A percentile compares a stretch with the other conserved stretches of the same genome.
phyloP scores from a whole-genome alignment of 2,888 invertebrate genomes.

The Drosophila parthenogenetica region DNA sequence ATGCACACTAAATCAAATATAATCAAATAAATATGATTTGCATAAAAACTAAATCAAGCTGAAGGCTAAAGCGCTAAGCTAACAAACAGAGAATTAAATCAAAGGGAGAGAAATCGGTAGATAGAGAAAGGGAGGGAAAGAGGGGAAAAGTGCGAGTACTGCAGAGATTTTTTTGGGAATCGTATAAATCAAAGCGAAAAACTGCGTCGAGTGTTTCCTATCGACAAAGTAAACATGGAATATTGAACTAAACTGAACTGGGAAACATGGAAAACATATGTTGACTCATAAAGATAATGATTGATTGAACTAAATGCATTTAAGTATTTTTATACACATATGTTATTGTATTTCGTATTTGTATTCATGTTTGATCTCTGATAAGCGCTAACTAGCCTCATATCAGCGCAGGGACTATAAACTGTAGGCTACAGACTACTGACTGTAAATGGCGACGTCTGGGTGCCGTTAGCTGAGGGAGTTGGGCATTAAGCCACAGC shows the following conservation, averaged over 20 bases:
- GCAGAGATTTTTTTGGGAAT: conserved; percentile 25
- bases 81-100: conserved; percentile 50
- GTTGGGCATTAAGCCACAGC: not conserved
- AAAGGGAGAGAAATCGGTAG: conserved; percentile 11
- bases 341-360: conserved; percentile 52
- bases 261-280: conserved; percentile 62
- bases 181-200: conserved; percentile 61
- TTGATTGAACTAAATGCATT: conserved; percentile 63
- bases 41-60: conserved; percentile 72
- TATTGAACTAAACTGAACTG: conserved; percentile 3
- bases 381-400: conserved; percentile 68
- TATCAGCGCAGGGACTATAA: conserved; percentile 24
- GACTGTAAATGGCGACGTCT: conserved; percentile 51
- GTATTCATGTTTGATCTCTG: conserved; percentile 60
- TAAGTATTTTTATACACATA: conserved; percentile 47
- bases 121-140: not conserved
- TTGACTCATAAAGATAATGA: conserved; percentile 72
- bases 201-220: conserved; percentile 39
- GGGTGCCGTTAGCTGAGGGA: conserved; percentile 22
- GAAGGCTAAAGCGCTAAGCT: conserved; percentile 37
- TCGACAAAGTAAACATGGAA: conserved; percentile 32
- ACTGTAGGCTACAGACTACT: not conserved
- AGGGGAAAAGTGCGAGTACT: not conserved
- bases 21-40: conserved; percentile 81
- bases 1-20: conserved; percentile 69